Percentiles rank a stretch among this genome's conserved stretches.
Evolutionary conservation across 2,113 vertebrate species (phyloP).

Genomic region (Herpailurus yagouaroundi): DNA sequence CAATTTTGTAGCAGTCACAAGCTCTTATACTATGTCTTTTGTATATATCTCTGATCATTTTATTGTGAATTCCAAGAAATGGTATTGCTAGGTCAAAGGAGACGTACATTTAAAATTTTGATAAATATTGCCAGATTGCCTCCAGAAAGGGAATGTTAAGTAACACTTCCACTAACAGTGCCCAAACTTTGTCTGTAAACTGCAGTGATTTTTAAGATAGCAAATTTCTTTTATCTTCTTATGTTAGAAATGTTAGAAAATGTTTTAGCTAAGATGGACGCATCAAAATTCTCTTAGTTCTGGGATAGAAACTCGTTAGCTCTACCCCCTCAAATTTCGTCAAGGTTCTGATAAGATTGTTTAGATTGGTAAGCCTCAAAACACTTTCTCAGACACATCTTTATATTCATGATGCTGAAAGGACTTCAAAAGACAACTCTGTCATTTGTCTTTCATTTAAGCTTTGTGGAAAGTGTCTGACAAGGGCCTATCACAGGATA

Average conservation of each 20-base stretch:
- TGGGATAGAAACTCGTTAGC: neutral
- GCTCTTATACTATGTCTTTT: neutral
- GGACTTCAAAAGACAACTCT: neutral
- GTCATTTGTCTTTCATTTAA: slow-evolving; percentile 34
- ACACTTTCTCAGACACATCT: neutral
- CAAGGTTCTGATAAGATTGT: neutral
- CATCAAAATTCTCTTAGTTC: slow-evolving; percentile 5
- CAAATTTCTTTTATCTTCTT: slow-evolving; percentile 2
- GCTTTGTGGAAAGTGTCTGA: slow-evolving; percentile 47
- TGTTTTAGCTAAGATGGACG: neutral
- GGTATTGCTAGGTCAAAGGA: neutral
- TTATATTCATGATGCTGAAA: neutral
- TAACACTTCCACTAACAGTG: neutral
- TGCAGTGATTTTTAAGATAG: slow-evolving; percentile 27
- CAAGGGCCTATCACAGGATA: slow-evolving; percentile 17
- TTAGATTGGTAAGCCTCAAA: neutral
- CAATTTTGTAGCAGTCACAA: neutral
- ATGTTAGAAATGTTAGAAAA: neutral
- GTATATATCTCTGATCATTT: neutral
- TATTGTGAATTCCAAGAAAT: neutral
- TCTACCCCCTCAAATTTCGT: neutral
- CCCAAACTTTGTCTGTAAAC: neutral
- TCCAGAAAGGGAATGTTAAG: neutral
- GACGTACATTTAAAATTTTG: slow-evolving; percentile 7
- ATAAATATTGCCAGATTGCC: neutral